Evolutionary conservation across 2,797 vertebrate species (phyloP).

Genomic region (Schizopygopsis pylzovi): DNA sequence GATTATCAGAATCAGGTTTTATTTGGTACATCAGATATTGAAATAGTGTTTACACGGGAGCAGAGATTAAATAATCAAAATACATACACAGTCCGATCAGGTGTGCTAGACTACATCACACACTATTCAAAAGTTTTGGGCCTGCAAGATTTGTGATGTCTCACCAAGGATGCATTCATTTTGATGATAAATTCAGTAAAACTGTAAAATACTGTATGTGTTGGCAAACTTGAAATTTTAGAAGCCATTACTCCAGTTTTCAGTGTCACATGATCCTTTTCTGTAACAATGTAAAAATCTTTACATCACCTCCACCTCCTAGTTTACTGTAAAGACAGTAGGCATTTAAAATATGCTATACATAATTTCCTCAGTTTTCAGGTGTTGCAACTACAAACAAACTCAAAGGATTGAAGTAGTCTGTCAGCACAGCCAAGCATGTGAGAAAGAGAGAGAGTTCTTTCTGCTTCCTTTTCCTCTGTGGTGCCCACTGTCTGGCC

Average conservation of each 20-base stretch:
- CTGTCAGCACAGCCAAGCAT: constrained; percentile 10
- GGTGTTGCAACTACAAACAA: not conserved
- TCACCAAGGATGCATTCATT: not conserved
- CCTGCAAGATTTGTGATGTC: not conserved
- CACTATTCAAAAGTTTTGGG: not conserved
- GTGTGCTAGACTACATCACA: not conserved
- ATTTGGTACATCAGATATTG: not conserved
- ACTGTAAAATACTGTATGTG: not conserved
- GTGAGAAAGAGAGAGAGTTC: constrained; percentile 11
- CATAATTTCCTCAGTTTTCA: constrained; percentile 50
- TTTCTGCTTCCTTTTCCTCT: constrained; percentile 52
- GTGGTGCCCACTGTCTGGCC: constrained; percentile 74
- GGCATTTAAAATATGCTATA: not conserved
- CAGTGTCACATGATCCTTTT: not conserved
- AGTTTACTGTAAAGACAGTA: constrained; percentile 55
- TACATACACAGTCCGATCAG: not conserved
- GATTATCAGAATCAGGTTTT: constrained; percentile 25
- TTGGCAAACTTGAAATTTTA: not conserved
- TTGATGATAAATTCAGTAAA: not conserved
- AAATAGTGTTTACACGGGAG: not conserved
- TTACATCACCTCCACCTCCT: constrained; percentile 16
- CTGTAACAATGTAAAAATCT: not conserved
- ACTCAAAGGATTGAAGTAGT: not conserved
- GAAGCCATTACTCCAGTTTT: not conserved
- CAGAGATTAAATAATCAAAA: not conserved